Percentiles rank a stretch among this genome's conserved stretches.
Conservation (phyloP, 1,140 invertebrate species). For the Brachystomella parvula region DNA sequence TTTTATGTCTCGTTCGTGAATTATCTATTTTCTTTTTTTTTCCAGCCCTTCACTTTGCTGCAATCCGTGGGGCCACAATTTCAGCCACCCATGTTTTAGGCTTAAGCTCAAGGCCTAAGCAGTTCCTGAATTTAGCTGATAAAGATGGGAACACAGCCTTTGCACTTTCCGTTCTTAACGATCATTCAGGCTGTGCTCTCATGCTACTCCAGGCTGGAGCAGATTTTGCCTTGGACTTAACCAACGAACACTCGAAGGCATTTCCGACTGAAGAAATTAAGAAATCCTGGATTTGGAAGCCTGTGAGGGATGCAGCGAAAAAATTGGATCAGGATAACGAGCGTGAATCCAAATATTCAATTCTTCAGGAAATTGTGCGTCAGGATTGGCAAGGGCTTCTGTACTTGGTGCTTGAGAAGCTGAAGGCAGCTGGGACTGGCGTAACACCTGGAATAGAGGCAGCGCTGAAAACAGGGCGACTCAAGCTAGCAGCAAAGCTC, state of each 20-base stretch:
- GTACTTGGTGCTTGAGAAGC: constrained; percentile 40
- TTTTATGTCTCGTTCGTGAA: no score
- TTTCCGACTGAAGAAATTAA: background rate
- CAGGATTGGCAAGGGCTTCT: constrained; percentile 44
- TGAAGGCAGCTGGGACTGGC: constrained; percentile 38
- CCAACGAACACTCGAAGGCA: constrained; percentile 14
- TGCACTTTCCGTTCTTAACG: constrained; percentile 45
- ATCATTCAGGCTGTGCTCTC: constrained; percentile 47
- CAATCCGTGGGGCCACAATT: constrained; percentile 47
- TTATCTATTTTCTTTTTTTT: no score
- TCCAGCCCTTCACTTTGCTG: constrained; percentile 48
- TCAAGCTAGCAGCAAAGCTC: constrained; percentile 44
- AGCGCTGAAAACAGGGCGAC: constrained; percentile 44
- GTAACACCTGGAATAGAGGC: constrained; percentile 39
- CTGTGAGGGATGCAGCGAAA: background rate
- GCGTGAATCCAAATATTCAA: constrained; percentile 39
- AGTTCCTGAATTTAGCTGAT: constrained; percentile 42
- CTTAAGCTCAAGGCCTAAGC: constrained; percentile 26
- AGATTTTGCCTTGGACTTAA: constrained; percentile 41
- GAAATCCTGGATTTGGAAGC: constrained; percentile 20
- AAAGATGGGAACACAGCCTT: constrained; percentile 48
- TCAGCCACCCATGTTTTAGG: constrained; percentile 35
- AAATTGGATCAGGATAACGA: constrained; percentile 37
- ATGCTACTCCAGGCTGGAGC: constrained; percentile 46
- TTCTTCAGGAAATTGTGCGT: constrained; percentile 40